These are phyloP conservation scores for Protophormia terraenovae DNA, from an alignment of 2,888 invertebrate species.

Conservation along the genomic window DNA sequence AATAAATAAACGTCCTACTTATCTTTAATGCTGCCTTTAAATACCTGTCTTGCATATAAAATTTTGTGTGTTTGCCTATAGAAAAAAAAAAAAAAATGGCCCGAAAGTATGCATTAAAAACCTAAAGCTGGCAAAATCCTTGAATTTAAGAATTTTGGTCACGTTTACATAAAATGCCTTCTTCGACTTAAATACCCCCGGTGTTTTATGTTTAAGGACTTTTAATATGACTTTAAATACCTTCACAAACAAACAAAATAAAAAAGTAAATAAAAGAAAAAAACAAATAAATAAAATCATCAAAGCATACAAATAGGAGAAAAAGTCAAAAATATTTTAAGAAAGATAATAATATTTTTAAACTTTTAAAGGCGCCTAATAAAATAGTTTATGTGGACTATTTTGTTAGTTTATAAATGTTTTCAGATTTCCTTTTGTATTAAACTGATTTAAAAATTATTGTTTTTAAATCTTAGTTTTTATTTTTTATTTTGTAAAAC, in stretches of 20 bases:
- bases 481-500: no score
- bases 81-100: background rate
- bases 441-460: no score
- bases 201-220: slow-evolving; percentile 35
- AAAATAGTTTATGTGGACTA: no score
- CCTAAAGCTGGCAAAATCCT: background rate
- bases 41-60: slow-evolving; percentile 55
- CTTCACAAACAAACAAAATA: slow-evolving; percentile 3
- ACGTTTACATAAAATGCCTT: slow-evolving; percentile 47
- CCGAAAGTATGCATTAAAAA: background rate
- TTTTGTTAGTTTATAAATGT: no score
- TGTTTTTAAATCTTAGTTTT: no score
- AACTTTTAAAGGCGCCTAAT: no score
- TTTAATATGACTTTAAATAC: slow-evolving; percentile 63
- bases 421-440: no score
- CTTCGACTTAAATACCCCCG: slow-evolving; percentile 33
- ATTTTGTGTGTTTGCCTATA: background rate
- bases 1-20: slow-evolving; percentile 60
- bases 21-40: slow-evolving; percentile 50
- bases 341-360: no score
- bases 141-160: slow-evolving; percentile 43
- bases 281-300: background rate
- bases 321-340: no score
- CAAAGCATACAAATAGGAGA: background rate
- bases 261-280: background rate